Percentiles rank a stretch among this genome's conserved stretches.
Conservation (phyloP, 2,797 vertebrate genomes). For the Tachyglossus aculeatus region DNA sequence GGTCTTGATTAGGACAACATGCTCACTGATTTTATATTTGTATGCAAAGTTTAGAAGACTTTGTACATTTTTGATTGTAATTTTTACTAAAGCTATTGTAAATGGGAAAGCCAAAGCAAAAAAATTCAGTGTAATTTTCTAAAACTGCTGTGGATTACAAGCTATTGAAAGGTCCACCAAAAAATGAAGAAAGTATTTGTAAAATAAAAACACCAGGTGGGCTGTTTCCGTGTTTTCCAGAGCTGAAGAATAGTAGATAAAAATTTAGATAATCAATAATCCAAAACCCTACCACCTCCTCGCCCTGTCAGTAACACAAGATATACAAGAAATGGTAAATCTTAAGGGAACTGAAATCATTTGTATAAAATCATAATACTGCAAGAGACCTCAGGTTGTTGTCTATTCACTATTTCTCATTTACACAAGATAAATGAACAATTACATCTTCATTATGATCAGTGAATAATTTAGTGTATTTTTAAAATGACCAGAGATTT, state of each 20-base stretch:
- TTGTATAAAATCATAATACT: background rate
- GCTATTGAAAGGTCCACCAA: background rate
- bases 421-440: no score
- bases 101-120: background rate
- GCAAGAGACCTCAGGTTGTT: background rate
- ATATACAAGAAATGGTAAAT: background rate
- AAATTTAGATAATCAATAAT: conserved; percentile 15
- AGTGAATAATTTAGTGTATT: no score
- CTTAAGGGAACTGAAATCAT: background rate
- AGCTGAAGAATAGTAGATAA: conserved; percentile 14
- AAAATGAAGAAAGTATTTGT: conserved; percentile 18
- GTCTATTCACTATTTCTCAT: no score
- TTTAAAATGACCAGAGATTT: no score
- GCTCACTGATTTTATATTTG: conserved; percentile 45
- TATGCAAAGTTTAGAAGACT: conserved; percentile 47
- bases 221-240: background rate
- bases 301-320: background rate
- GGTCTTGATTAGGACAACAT: conserved; percentile 43
- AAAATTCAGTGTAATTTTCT: background rate
- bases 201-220: conserved; percentile 1
- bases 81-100: conserved; percentile 13
- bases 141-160: conserved; percentile 6
- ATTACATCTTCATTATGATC: no score
- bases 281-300: background rate
- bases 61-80: conserved; percentile 16